Base-by-base conservation (phyloP, 2,888 invertebrate genomes). In the Julus scanicus region DNA sequence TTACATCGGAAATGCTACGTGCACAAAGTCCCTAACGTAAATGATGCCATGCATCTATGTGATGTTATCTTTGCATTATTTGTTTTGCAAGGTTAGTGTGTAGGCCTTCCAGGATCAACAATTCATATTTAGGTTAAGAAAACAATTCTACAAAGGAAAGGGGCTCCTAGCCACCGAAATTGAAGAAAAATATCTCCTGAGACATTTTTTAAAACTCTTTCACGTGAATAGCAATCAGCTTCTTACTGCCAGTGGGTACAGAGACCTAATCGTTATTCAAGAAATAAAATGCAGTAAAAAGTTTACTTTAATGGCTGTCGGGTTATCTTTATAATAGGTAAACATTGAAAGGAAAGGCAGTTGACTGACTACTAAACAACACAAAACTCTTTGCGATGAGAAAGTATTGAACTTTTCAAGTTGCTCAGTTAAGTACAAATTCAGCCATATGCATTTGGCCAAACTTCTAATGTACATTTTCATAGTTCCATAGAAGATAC, bases 51-150 rank as follows among this genome's bases (percentile, higher is more conserved):
- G n/a, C 57, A 57, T 17, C 5, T 57, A 57, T 20, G 29, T 20
- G 29, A 71, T 71, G 71, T 71, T 29, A 71, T 71, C 71, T 29
- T 71, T 29, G 71, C 71, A 53, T 53, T 53, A 53, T 53, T 53
- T 53, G 17, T 13, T 13, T 53, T 53, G 53, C 53, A 13, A 37
- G 80, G 80, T 80, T 80, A 80, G 80, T 80, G 37, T 11, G 4
- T 37, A 80, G 80, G 80, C 80, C 80, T 11, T 37, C 37, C 71
- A 71, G 20, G 20, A 80, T 29, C 80, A 71, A 71, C 80, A 37
- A 80, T 80, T 80, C 37, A 80, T 80, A 80, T 80, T 37, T 80
- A 29, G 80, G 80, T 37, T 80, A 80, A 37, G 29, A 80, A 80
- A 37, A 80, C 80, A 80, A 29, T 80, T 37, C 80, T 80, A 13